Evolutionary conservation across 2,888 invertebrate species (phyloP).

Genomic region (Drosophila falleni): DNA sequence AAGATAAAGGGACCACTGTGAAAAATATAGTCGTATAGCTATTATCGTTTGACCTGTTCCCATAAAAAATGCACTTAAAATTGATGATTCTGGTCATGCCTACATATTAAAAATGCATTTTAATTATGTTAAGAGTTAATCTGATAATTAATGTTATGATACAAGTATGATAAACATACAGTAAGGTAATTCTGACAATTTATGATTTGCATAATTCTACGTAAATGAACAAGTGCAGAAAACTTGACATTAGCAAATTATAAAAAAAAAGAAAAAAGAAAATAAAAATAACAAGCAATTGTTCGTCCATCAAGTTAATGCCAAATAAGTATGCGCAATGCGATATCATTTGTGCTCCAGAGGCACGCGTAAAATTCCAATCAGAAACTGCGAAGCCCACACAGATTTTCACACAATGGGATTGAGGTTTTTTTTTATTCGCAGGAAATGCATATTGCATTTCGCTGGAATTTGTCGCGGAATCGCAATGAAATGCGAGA

Average conservation of each 20-base stretch:
- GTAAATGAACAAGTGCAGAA: neutral
- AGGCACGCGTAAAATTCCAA: slow-evolving; percentile 10
- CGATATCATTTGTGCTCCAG: neutral
- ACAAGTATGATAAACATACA: too few relatives aligned
- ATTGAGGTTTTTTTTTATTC: neutral
- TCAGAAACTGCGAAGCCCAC: neutral
- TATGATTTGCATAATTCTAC: neutral
- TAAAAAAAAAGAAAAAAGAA: too few relatives aligned
- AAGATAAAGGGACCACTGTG: too few relatives aligned
- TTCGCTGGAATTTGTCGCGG: slow-evolving; percentile 6
- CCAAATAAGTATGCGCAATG: neutral
- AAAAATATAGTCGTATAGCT: too few relatives aligned
- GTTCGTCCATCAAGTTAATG: neutral
- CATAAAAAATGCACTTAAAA: too few relatives aligned
- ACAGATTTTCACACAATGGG: neutral
- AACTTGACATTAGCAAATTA: neutral
- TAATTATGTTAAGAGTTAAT: too few relatives aligned
- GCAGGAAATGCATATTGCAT: slow-evolving; percentile 11
- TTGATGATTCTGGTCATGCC: too few relatives aligned
- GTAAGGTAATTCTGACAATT: too few relatives aligned
- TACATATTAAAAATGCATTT: too few relatives aligned
- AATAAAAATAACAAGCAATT: neutral
- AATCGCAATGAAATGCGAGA: slow-evolving; percentile 3
- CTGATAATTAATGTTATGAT: too few relatives aligned
- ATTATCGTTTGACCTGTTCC: too few relatives aligned